These are phyloP conservation scores for Pocillopora verrucosa DNA, from an alignment of 64 coral and sea anemone species.

Conservation along the genomic window DNA sequence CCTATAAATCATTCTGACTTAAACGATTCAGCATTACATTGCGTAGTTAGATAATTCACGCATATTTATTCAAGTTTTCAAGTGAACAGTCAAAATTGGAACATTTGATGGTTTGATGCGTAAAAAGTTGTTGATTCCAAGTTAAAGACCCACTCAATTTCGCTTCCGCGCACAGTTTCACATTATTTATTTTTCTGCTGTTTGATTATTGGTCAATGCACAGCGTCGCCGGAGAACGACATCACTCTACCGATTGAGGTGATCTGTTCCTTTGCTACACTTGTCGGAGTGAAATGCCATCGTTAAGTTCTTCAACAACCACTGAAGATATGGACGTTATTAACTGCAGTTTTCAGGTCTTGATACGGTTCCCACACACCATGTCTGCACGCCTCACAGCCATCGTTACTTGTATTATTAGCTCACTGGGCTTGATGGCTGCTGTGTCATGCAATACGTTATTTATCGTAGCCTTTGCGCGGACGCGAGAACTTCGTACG, in stretches of 20 bases:
- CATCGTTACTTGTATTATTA: background rate
- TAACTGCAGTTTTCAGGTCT: slow-evolving; percentile 17
- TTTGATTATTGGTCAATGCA: background rate
- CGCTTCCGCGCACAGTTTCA: background rate
- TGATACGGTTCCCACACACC: slow-evolving; percentile 12
- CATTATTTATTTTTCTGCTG: background rate
- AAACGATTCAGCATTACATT: background rate
- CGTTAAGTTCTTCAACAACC: slow-evolving; percentile 2
- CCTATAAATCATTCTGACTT: background rate
- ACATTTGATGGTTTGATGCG: background rate
- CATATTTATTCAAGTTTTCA: background rate
- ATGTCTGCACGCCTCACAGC: slow-evolving; percentile 6
- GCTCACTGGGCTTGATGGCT: background rate
- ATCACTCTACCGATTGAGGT: background rate
- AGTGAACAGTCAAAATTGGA: background rate
- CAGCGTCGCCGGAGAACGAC: background rate
- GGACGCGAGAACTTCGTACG: slow-evolving; percentile 34
- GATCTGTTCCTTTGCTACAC: background rate
- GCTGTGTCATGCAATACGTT: slow-evolving; percentile 29
- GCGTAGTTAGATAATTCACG: background rate
- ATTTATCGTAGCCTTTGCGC: slow-evolving; percentile 38
- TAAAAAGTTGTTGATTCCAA: background rate
- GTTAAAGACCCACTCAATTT: background rate
- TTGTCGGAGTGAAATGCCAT: background rate
- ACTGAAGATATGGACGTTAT: background rate